Evolutionary conservation across 2,113 vertebrate species (phyloP).

Genomic region (Pristiophorus japonicus): DNA sequence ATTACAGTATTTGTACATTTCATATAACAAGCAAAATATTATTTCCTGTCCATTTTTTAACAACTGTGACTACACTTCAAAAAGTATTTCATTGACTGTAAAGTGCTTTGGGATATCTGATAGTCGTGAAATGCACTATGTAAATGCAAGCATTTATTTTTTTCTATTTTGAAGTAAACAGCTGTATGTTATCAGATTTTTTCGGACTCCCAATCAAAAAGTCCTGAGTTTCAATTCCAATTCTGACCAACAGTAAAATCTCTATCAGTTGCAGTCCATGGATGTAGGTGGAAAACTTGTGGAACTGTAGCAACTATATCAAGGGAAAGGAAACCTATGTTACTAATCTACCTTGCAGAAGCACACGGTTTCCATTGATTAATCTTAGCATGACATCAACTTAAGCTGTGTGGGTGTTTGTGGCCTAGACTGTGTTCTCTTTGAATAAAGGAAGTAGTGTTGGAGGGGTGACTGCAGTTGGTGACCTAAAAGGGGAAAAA

Average conservation of each 20-base stretch:
- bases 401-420: neutral
- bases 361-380: neutral
- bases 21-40: neutral
- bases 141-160: no score
- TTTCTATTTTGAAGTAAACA: neutral
- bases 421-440: neutral
- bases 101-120: no score
- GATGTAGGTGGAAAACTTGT: neutral
- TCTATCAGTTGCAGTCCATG: neutral
- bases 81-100: no score
- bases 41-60: neutral
- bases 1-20: neutral
- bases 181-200: neutral
- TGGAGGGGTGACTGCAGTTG: neutral
- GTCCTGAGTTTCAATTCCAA: neutral
- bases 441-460: neutral
- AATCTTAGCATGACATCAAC: neutral
- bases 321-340: neutral
- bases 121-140: no score
- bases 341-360: neutral
- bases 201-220: neutral
- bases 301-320: neutral
- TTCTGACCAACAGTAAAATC: neutral
- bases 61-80: neutral
- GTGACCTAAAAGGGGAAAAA: neutral